Evolutionary conservation across 1,140 invertebrate genomes (phyloP).

Genomic region (Ganaspis sp.): DNA sequence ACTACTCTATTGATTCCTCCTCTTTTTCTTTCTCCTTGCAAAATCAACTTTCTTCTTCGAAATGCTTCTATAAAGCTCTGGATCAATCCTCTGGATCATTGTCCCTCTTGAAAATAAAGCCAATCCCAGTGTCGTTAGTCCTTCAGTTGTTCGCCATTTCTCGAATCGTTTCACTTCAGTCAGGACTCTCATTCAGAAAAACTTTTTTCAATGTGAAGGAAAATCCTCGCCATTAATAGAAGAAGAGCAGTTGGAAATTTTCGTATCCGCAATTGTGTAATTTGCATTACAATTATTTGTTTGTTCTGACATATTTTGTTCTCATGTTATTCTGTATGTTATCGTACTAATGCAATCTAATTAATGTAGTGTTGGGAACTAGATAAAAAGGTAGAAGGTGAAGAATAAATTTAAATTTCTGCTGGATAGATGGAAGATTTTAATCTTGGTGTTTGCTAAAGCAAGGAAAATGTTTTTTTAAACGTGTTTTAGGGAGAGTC

Average conservation of each 20-base stretch:
- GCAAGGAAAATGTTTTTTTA: slow-evolving; percentile 33
- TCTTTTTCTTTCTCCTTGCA: slow-evolving; percentile 40
- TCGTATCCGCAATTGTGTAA: too few relatives aligned
- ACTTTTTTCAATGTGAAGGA: background rate
- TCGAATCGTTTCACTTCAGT: slow-evolving; percentile 40
- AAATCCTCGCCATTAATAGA: too few relatives aligned
- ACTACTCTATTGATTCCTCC: slow-evolving; percentile 39
- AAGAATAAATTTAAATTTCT: background rate
- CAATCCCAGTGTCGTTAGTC: slow-evolving; percentile 61
- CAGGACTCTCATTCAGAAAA: background rate
- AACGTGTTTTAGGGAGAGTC: slow-evolving; percentile 32
- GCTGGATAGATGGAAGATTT: background rate
- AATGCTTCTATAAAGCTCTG: slow-evolving; percentile 23
- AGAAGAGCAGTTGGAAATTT: too few relatives aligned
- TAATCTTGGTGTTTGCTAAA: background rate
- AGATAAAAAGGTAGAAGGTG: background rate
- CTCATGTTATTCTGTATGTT: too few relatives aligned
- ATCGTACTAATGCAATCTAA: too few relatives aligned
- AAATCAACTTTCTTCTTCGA: slow-evolving; percentile 30
- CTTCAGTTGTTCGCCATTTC: slow-evolving; percentile 39
- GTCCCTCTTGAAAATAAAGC: slow-evolving; percentile 60
- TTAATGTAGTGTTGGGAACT: too few relatives aligned
- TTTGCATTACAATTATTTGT: too few relatives aligned
- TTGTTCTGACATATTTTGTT: too few relatives aligned
- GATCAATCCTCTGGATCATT: slow-evolving; percentile 29